These are phyloP conservation scores for Dascillus cervinus DNA, from an alignment of 2,888 invertebrate species.

Conservation along the genomic window DNA sequence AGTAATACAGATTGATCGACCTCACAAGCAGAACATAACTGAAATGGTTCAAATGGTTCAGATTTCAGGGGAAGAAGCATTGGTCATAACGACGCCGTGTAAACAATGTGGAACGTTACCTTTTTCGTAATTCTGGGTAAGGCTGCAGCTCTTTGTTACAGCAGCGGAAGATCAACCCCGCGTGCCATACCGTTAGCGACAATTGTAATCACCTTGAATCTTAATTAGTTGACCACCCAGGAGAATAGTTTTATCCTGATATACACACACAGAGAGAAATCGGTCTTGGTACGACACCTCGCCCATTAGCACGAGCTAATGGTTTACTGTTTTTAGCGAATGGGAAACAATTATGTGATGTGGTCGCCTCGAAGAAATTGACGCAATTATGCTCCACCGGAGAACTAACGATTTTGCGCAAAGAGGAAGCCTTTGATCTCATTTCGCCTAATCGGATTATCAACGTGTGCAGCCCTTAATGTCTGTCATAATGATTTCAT, in stretches of 20 bases:
- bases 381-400: too few species aligned
- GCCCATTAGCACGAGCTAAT: slow-evolving; percentile 43
- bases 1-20: too few species aligned
- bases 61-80: slow-evolving; percentile 38
- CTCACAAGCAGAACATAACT: slow-evolving; percentile 39
- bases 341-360: slow-evolving; percentile 2
- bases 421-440: too few species aligned
- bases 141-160: slow-evolving; percentile 38
- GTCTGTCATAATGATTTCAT: too few species aligned
- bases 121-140: slow-evolving; percentile 42
- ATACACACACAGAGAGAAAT: slow-evolving; percentile 33
- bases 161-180: slow-evolving; percentile 33
- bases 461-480: too few species aligned
- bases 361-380: too few species aligned
- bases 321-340: slow-evolving; percentile 37
- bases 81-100: slow-evolving; percentile 40
- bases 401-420: too few species aligned
- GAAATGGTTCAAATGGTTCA: slow-evolving; percentile 45
- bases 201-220: slow-evolving; percentile 46
- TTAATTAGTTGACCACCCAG: slow-evolving; percentile 47
- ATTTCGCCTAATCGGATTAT: too few species aligned
- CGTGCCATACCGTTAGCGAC: slow-evolving; percentile 44
- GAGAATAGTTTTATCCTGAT: slow-evolving; percentile 38
- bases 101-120: slow-evolving; percentile 38
- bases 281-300: slow-evolving; percentile 39